Base-by-base conservation (phyloP, 2,888 invertebrate genomes). In the Epicampocera succincta region DNA sequence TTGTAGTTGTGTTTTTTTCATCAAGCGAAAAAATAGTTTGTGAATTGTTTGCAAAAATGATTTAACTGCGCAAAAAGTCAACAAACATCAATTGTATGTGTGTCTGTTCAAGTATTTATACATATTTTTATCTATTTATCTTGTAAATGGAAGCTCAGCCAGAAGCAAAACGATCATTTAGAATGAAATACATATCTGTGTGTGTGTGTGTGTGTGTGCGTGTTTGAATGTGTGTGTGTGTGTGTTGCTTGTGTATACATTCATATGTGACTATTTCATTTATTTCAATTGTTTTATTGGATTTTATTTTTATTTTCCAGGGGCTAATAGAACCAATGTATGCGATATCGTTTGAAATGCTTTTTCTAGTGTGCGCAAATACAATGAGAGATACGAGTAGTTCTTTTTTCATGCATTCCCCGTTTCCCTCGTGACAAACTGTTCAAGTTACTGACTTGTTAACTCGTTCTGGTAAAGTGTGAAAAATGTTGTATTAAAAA, bases 1-100 rank as follows among this genome's bases (percentile, higher is more conserved):
- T 21, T 21, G 12, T 21, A n/a, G n/a, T n/a, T n/a, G n/a, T n/a
- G n/a, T n/a, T 12, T 8, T 19, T 17, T 48, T 48, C 19, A 48
- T 11, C 3, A 50, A 13, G 12, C n/a, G 21, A 50, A 48, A 13
- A 50, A 13, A 50, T 13, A 21, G 12, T 15, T 15, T 44, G 1
- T n/a, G n/a, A n/a, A n/a, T 15, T 46, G n/a, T 46, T 46, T 17
- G n/a, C 46, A 8, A 46, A 46, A 46, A n/a, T 42, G 4, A 25
- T 60, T 52, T 46, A 65, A 74, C 74, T 66, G 65, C 65, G 74
- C 74, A 74, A 65, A 58, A 50, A 74, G 17, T 48, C n/a, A 74
- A 17, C 15, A 40, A 50, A 71, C 15, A 50, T 8, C 29, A 56
- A 3, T 11, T 8, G 12, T 5, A 25, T 33, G 8, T 8, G 8